Base-by-base conservation (phyloP, 2,797 vertebrate species). In the Lates japonicus region DNA sequence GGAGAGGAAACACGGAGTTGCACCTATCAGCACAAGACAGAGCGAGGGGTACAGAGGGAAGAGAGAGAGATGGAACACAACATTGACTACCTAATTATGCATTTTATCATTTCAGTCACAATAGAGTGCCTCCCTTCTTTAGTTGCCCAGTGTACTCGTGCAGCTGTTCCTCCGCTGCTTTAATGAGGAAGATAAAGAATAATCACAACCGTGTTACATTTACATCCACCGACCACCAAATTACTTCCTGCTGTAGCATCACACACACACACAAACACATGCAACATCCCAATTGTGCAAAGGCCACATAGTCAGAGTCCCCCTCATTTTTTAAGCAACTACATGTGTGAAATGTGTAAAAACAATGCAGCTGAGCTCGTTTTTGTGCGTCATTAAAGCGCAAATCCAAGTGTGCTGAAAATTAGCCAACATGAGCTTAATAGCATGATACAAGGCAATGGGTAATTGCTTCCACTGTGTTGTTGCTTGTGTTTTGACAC, bases 141-240 rank as follows among this genome's bases (percentile, higher is more conserved):
- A 91, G 95, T 80, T 89, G 91, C 90, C 90, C 81, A 61, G 86
- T 87, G 93, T 90, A 94, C 92, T 90, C 31, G 44, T 95, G 90
- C 96, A 96, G 96, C 94, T 95, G 93, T 94, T 95, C 90, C 85
- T 88, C 90, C 86, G 65, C 88, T 84, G 91, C 90, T 95, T 92
- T 97, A 96, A 96, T 96, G 94, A 96, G 91, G 83, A 93, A 94
- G 96, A 93, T 96, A 94, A 94, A 95, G 93, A 92, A 95, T 93
- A 94, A 95, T 95, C 92, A 94, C 93, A 83, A 84, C 44, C 74
- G 22, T 76, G 88, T 89, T 92, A 91, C 92, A 93, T 93, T 94
- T 94, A 93, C 91, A 90, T 92, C 88, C 79, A 84, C 72, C 66
- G 66, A 82, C 81, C 90, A 85, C 81, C 83, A 90, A 92, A 94